These are phyloP conservation scores for Hippocampus comes DNA, from an alignment of 2,113 vertebrate species.

Conservation along the genomic window DNA sequence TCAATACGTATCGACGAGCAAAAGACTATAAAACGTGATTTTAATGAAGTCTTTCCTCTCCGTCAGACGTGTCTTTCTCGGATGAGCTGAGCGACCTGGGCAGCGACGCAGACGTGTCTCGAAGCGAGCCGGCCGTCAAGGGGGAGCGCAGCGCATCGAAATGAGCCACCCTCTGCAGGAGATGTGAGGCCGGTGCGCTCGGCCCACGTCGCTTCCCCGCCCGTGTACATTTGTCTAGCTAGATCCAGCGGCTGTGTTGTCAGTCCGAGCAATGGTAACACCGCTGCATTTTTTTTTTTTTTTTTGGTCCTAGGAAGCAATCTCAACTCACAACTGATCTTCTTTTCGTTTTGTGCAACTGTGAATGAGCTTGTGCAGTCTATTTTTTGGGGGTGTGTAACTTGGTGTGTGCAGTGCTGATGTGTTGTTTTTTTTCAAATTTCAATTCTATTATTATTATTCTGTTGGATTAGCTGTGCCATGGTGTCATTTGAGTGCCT, in stretches of 20 bases:
- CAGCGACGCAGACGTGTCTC: slow-evolving; percentile 72
- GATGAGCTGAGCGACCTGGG: slow-evolving; percentile 81
- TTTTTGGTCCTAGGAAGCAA: slow-evolving; percentile 9
- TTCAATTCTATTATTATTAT: slow-evolving; percentile 2
- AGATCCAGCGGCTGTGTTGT: background rate
- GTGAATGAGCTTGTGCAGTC: slow-evolving; percentile 67
- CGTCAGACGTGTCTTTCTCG: slow-evolving; percentile 69
- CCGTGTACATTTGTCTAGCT: slow-evolving; percentile 37
- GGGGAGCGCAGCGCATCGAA: slow-evolving; percentile 86
- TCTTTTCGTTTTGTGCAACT: slow-evolving; percentile 55
- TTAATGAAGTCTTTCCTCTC: background rate
- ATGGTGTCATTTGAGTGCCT: slow-evolving; percentile 79
- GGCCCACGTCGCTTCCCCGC: slow-evolving; percentile 13
- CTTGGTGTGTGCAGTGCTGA: slow-evolving; percentile 44
- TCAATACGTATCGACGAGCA: background rate
- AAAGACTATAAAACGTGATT: background rate
- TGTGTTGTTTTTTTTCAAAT: slow-evolving; percentile 19
- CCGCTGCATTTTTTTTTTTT: slow-evolving; percentile 18
- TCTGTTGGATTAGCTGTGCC: slow-evolving; percentile 64
- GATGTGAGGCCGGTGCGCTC: slow-evolving; percentile 68
- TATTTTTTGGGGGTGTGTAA: slow-evolving; percentile 44
- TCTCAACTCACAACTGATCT: slow-evolving; percentile 37
- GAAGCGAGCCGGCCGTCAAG: slow-evolving; percentile 83
- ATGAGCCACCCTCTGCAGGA: slow-evolving; percentile 86
- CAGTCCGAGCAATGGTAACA: slow-evolving; percentile 31